Conservation (phyloP, 2,113 vertebrate species). For the Phocoena sinus region DNA sequence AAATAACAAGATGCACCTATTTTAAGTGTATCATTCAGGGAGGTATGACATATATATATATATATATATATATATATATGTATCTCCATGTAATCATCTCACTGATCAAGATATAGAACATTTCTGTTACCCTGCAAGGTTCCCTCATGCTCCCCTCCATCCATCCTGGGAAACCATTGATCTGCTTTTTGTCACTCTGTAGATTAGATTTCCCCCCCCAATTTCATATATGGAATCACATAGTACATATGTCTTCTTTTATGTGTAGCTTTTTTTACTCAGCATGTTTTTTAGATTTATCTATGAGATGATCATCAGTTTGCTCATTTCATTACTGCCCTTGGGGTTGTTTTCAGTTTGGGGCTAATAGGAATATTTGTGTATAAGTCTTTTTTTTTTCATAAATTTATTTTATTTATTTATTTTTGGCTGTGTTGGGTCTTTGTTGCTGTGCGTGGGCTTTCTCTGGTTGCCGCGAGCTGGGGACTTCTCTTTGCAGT, state of each 20-base stretch:
- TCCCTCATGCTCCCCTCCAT: not conserved
- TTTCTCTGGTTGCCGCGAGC: too few relatives aligned
- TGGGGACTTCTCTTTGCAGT: too few relatives aligned
- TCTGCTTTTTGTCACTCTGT: not conserved
- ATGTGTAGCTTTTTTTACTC: not conserved
- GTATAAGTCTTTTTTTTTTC: not conserved
- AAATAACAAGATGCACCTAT: not conserved
- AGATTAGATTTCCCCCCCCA: not conserved
- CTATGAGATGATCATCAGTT: not conserved
- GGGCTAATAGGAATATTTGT: not conserved
- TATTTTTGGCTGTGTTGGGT: too few relatives aligned
- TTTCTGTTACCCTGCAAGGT: not conserved
- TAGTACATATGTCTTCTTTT: not conserved
- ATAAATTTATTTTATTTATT: too few relatives aligned
- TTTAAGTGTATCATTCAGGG: not conserved
- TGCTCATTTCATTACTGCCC: not conserved
- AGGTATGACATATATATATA: not conserved
- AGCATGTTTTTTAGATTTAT: not conserved
- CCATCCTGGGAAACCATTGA: not conserved
- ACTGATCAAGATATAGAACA: not conserved
- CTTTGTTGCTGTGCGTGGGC: too few relatives aligned
- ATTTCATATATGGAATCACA: not conserved
- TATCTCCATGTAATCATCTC: not conserved
- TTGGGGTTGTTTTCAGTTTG: not conserved
- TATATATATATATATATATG: not conserved